These are phyloP conservation scores for Rhamnusium bicolor DNA, from an alignment of 2,888 invertebrate genomes.

Conservation along the genomic window DNA sequence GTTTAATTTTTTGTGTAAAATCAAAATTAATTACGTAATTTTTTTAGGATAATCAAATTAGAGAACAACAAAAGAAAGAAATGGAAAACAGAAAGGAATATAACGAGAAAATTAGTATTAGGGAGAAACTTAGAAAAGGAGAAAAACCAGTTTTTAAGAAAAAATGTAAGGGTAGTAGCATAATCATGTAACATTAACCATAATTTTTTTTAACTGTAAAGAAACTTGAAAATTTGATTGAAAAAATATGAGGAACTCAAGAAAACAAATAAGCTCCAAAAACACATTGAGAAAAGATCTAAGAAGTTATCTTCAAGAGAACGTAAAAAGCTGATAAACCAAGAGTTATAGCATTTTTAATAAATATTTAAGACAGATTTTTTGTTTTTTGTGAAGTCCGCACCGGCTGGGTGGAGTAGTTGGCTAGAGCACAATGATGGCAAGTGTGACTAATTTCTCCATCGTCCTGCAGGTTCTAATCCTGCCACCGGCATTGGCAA, in stretches of 20 bases:
- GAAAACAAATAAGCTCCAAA: slow-evolving; percentile 82
- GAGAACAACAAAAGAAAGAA: slow-evolving; percentile 76
- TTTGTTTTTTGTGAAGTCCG: too few species aligned
- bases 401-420: too few species aligned
- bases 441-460: too few species aligned
- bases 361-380: too few species aligned
- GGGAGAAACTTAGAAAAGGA: slow-evolving; percentile 78
- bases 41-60: slow-evolving; percentile 82
- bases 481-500: too few species aligned
- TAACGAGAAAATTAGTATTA: slow-evolving; percentile 74
- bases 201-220: slow-evolving; percentile 83
- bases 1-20: too few species aligned
- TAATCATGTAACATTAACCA: too few species aligned
- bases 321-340: slow-evolving; percentile 45
- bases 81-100: slow-evolving; percentile 73
- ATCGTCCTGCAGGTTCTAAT: too few species aligned
- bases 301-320: slow-evolving; percentile 79
- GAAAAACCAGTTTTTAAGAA: slow-evolving; percentile 82
- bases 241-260: slow-evolving; percentile 88
- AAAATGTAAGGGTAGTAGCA: slow-evolving; percentile 83
- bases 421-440: too few species aligned
- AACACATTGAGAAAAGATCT: slow-evolving; percentile 86
- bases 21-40: neutral
- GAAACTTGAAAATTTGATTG: slow-evolving; percentile 82
- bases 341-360: neutral